Evolutionary conservation across 2,888 invertebrate genomes (phyloP).

Genomic region (Polietes domitor): DNA sequence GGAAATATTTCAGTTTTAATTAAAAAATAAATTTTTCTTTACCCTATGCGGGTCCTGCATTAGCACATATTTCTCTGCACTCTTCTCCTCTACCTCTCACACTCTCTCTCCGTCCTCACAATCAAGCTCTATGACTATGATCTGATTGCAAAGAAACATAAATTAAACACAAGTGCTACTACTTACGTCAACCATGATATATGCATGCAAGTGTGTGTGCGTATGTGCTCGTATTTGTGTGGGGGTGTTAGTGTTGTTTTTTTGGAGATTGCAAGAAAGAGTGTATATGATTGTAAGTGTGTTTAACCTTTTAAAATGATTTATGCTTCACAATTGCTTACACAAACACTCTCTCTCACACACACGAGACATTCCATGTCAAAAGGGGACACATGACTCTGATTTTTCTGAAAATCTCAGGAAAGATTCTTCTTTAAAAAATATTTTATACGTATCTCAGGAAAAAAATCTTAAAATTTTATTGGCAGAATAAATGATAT

Average conservation of each 20-base stretch:
- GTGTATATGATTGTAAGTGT: neutral
- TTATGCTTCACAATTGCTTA: neutral
- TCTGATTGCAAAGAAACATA: neutral
- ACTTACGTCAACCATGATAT: neutral
- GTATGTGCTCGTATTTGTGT: neutral
- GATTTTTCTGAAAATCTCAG: no score
- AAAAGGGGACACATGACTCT: neutral
- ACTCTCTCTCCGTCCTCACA: neutral
- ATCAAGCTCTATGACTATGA: neutral
- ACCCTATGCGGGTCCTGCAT: neutral
- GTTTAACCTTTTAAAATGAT: constrained; percentile 11
- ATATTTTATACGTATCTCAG: no score
- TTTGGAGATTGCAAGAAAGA: neutral
- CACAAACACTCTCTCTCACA: neutral
- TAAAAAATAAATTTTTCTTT: neutral
- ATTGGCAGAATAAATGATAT: no score
- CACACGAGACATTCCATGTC: neutral
- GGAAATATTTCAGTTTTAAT: constrained; percentile 12
- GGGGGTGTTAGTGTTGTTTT: neutral
- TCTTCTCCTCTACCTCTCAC: neutral
- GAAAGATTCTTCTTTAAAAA: no score
- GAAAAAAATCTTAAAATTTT: no score
- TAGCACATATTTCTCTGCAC: no score
- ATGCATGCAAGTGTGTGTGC: neutral
- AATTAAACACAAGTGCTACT: constrained; percentile 28